A percentile compares a stretch with the other conserved stretches of the same genome.
Conservation (phyloP, 2,113 vertebrate genomes). For the Clupea harengus region DNA sequence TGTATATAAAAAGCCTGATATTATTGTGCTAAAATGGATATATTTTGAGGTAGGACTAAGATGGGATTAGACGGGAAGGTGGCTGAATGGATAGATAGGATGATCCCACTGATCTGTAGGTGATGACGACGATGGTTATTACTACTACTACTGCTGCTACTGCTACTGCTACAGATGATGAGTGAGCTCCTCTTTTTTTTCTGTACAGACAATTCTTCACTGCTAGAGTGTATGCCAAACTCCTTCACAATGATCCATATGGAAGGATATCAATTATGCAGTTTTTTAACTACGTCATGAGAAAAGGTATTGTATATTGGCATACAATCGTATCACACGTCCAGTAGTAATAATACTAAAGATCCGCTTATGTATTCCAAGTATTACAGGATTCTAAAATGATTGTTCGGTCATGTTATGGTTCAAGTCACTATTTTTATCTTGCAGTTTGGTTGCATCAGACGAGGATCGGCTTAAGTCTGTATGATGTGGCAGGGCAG, state of each 20-base stretch:
- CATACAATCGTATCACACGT: not conserved
- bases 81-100: not conserved
- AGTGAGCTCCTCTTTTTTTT: constrained; percentile 24
- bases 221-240: constrained; percentile 91
- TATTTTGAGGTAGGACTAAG: not conserved
- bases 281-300: constrained; percentile 99
- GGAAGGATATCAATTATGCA: constrained; percentile 98
- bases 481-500: constrained; percentile 97
- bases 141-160: not conserved
- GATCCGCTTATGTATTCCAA: not conserved
- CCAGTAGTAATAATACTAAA: not conserved
- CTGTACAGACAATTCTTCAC: constrained; percentile 89
- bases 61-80: not conserved
- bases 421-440: not conserved
- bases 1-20: no score
- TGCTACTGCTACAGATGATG: not conserved
- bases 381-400: not conserved
- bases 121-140: not conserved
- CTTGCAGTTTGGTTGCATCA: constrained; percentile 91
- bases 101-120: not conserved
- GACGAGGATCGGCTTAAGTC: constrained; percentile 94
- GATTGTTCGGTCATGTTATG: not conserved
- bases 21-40: not conserved
- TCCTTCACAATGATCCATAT: constrained; percentile 89
- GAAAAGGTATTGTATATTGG: constrained; percentile 79